These are phyloP conservation scores for Drosophila fuyamai DNA, from an alignment of 1,140 invertebrate species.

Conservation along the genomic window DNA sequence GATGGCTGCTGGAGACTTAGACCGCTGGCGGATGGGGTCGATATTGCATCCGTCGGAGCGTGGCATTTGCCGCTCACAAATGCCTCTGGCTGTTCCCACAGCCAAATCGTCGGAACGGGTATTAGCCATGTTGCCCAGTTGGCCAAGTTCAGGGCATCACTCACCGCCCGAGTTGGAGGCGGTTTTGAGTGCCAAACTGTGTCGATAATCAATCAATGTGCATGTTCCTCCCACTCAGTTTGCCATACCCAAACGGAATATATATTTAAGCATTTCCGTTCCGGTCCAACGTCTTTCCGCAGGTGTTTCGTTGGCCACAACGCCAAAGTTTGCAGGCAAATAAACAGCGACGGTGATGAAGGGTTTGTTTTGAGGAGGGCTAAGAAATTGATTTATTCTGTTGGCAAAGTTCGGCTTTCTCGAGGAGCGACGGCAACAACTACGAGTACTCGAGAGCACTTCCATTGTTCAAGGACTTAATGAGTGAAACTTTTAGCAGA, in stretches of 20 bases:
- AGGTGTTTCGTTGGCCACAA: slow-evolving; percentile 35
- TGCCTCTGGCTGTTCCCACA: slow-evolving; percentile 4
- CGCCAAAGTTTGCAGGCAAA: slow-evolving; percentile 54
- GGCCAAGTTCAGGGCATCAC: slow-evolving; percentile 48
- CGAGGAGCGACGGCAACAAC: slow-evolving; percentile 12
- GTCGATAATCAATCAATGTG: slow-evolving; percentile 75
- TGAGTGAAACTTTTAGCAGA: slow-evolving; percentile 50
- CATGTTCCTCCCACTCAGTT: slow-evolving; percentile 12
- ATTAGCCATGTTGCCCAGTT: slow-evolving; percentile 12
- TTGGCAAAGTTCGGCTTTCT: slow-evolving; percentile 45
- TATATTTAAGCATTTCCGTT: slow-evolving; percentile 36
- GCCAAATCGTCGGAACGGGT: slow-evolving; percentile 6
- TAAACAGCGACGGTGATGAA: slow-evolving; percentile 47
- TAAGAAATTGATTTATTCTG: slow-evolving; percentile 56
- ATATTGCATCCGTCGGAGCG: slow-evolving; percentile 33
- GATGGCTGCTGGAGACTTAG: slow-evolving; percentile 13
- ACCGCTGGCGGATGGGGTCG: slow-evolving; percentile 7
- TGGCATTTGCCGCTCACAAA: slow-evolving; percentile 18
- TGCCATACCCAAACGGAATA: slow-evolving; percentile 15
- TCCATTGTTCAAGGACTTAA: slow-evolving; percentile 53
- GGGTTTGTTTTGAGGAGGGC: slow-evolving; percentile 30
- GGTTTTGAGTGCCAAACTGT: slow-evolving; percentile 65
- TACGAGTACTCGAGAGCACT: slow-evolving; percentile 32
- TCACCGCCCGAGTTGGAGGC: slow-evolving; percentile 33
- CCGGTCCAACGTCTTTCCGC: slow-evolving; percentile 5